Evolutionary conservation across 1,140 invertebrate species (phyloP).

Genomic region (Berghia stephanieae): DNA sequence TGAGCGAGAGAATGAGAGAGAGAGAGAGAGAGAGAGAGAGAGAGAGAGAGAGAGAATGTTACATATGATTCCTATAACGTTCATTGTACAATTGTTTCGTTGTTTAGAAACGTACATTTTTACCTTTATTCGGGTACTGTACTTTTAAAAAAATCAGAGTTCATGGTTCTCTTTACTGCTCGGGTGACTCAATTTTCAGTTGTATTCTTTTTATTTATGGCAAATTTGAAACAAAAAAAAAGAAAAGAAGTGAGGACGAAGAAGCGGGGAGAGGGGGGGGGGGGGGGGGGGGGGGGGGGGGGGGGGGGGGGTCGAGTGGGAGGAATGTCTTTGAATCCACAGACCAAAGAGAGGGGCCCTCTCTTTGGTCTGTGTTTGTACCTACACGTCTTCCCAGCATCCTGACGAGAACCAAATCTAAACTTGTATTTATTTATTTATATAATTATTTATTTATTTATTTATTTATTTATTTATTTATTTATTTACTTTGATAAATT

Average conservation of each 20-base stretch:
- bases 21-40: neutral
- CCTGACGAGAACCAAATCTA: no score
- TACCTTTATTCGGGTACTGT: no score
- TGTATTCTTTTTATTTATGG: neutral
- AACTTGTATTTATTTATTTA: no score
- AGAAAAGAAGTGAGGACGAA: neutral
- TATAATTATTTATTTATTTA: no score
- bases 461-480: no score
- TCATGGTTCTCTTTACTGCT: neutral
- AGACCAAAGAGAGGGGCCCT: no score
- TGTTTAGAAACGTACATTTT: no score
- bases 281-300: neutral
- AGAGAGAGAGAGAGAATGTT: conserved; percentile 1
- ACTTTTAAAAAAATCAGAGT: no score
- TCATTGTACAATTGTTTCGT: neutral
- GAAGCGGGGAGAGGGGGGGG: neutral
- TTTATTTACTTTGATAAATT: no score
- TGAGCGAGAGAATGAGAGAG: neutral
- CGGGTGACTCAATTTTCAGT: neutral
- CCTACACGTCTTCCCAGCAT: no score
- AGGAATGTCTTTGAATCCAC: no score
- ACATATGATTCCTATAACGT: neutral
- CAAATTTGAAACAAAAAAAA: neutral
- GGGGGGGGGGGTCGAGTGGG: neutral
- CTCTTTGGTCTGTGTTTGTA: no score